Evolutionary conservation across 2,797 vertebrate species (phyloP).

Genomic region (Acipenser ruthenus): DNA sequence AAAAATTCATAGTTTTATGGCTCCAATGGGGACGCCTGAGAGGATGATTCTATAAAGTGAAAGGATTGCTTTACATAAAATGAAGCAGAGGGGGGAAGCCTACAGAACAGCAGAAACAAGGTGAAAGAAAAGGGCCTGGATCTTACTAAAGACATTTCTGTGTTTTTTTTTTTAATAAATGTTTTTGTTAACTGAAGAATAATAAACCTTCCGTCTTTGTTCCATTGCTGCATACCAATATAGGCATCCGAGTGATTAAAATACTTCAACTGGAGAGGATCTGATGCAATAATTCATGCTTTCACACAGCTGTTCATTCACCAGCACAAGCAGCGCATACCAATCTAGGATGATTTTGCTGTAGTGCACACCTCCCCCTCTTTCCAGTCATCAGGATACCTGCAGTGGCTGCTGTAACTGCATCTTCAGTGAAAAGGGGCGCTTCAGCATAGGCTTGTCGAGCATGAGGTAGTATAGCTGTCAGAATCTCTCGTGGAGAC

Average conservation of each 20-base stretch:
- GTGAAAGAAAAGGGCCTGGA: no score
- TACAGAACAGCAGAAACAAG: no score
- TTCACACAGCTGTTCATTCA: not conserved
- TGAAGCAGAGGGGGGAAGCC: no score
- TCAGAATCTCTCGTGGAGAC: not conserved
- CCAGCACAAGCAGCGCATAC: constrained; percentile 6
- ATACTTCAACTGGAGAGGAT: not conserved
- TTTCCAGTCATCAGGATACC: not conserved
- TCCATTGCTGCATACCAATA: not conserved
- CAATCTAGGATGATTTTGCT: not conserved
- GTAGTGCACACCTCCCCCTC: not conserved
- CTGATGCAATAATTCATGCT: not conserved
- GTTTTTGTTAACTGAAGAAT: not conserved
- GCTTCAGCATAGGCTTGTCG: not conserved
- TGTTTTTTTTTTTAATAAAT: no score
- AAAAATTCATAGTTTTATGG: no score
- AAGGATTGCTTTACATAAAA: not conserved
- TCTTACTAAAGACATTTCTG: no score
- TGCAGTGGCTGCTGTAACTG: not conserved
- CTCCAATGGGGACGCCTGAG: not conserved
- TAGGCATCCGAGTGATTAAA: not conserved
- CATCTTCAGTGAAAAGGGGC: constrained; percentile 9
- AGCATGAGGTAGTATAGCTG: not conserved
- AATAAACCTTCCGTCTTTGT: not conserved
- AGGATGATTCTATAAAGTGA: not conserved